Percentiles rank a stretch among this genome's conserved stretches.
Evolutionary conservation across 2,888 invertebrate genomes (phyloP).

Genomic region (Carabus problematicus): DNA sequence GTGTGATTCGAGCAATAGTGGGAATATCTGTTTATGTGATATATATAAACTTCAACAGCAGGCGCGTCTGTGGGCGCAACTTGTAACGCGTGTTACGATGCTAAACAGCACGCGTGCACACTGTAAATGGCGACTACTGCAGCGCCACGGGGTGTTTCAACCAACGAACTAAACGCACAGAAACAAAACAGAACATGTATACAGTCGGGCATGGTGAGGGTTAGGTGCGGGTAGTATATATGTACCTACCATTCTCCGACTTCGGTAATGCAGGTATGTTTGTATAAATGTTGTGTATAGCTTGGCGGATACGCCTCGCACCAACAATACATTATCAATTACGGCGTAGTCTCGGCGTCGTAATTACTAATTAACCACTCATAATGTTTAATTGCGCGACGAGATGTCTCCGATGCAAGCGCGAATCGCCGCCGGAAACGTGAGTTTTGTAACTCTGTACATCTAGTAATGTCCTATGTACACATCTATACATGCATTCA

Average conservation of each 20-base stretch:
- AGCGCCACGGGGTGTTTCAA: too few species aligned
- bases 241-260: too few species aligned
- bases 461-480: constrained; percentile 5
- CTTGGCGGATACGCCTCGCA: constrained; percentile 6
- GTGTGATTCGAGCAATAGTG: too few species aligned
- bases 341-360: constrained; percentile 14
- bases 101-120: too few species aligned
- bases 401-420: constrained; percentile 23
- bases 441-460: constrained; percentile 27
- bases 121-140: too few species aligned
- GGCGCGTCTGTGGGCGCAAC: too few species aligned
- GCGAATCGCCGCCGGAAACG: constrained; percentile 21
- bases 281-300: constrained; percentile 8
- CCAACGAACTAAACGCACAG: not conserved
- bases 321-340: constrained; percentile 36
- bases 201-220: not conserved
- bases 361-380: constrained; percentile 42
- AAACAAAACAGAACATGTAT: not conserved
- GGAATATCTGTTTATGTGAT: too few species aligned
- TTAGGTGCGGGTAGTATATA: not conserved
- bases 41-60: too few species aligned
- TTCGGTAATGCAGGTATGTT: not conserved
- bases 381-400: constrained; percentile 36
- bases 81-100: too few species aligned
- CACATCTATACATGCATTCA: not conserved